Percentiles rank a stretch among this genome's conserved stretches.
phyloP scores from a whole-genome alignment of 2,797 vertebrate genomes.

The Huso huso region DNA sequence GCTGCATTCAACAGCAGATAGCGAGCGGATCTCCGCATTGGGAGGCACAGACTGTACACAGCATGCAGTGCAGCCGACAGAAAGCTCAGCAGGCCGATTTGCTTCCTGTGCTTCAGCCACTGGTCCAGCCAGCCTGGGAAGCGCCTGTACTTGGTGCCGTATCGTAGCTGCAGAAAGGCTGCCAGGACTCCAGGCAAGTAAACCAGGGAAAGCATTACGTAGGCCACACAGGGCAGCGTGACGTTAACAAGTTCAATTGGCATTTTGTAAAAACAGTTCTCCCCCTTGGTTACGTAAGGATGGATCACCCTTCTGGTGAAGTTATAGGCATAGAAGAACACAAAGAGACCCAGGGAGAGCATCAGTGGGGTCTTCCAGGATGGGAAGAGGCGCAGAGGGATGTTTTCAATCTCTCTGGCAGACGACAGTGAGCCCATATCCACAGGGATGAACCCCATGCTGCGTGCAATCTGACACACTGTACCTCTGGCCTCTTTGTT shows the following conservation, averaged over 20 bases:
- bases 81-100: conserved; percentile 87
- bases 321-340: conserved; percentile 84
- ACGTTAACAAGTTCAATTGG: conserved; percentile 77
- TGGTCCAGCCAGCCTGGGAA: conserved; percentile 83
- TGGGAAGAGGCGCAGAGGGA: conserved; percentile 76
- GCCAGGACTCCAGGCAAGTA: conserved; percentile 82
- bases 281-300: conserved; percentile 55
- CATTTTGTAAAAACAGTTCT: conserved; percentile 76
- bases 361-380: conserved; percentile 73
- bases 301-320: conserved; percentile 71
- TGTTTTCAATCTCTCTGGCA: conserved; percentile 74
- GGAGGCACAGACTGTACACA: conserved; percentile 76
- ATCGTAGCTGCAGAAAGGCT: conserved; percentile 68
- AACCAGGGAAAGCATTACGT: conserved; percentile 77
- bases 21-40: conserved; percentile 70
- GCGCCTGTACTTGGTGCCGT: conserved; percentile 81
- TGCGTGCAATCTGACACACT: conserved; percentile 60
- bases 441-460: conserved; percentile 78
- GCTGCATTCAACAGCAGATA: conserved; percentile 62
- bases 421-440: conserved; percentile 76
- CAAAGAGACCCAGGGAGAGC: conserved; percentile 65
- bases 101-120: conserved; percentile 82
- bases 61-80: conserved; percentile 72
- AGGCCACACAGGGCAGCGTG: conserved; percentile 75
- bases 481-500: conserved; percentile 59